Evolutionary conservation across 2,888 invertebrate genomes (phyloP), one percentile per base, ranked within the genome.

Genomic region (Caenorhabditis uteleia): DNA sequence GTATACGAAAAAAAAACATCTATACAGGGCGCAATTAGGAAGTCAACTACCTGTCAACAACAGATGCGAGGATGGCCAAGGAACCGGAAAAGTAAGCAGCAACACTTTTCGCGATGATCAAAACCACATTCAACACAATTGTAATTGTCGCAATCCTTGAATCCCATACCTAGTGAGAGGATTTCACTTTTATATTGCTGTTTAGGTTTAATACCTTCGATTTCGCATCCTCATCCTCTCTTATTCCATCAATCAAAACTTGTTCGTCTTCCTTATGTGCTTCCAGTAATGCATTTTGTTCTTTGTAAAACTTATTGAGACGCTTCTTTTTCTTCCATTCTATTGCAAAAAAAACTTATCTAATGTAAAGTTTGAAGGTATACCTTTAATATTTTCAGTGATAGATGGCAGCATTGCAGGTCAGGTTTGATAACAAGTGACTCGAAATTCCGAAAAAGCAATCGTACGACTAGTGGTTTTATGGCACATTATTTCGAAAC

Each of bases 41-140:
- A 14, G 18, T 23, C 10, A 74, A 70, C 56, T 84, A 84, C n/a
- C n/a, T n/a, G 79, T 86, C 86, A 10, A 86, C 82, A 29, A 86
- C 79, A 42, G 84, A 84, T 21, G 84, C 84, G 39, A 86, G 81
- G 43, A 86, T 82, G 3, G 85, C 80, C 27, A 86, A 79, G 3
- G 86, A 86, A 5, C 84, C 84, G 1, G 86, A 85, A 44, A 85
- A 36, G 3, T 74, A 78, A 4, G 84, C 84, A 3, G 85, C 85
- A 8, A 82, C 78, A 33, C 61, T 43, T 42, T 78, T 77, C 12
- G 70, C 69, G 23, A 64, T 42, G 20, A 77, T 62, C 40, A 77
- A 39, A 5, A 61, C 34, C 5, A 77, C 44, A 34, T 77, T 77
- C 42, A 75, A 39, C 8, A 51, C 26, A 44, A 77, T 66, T 0